A percentile compares a stretch with the other conserved stretches of the same genome.
Evolutionary conservation across 2,888 invertebrate genomes (phyloP).

Genomic region (Nycteola revayana): DNA sequence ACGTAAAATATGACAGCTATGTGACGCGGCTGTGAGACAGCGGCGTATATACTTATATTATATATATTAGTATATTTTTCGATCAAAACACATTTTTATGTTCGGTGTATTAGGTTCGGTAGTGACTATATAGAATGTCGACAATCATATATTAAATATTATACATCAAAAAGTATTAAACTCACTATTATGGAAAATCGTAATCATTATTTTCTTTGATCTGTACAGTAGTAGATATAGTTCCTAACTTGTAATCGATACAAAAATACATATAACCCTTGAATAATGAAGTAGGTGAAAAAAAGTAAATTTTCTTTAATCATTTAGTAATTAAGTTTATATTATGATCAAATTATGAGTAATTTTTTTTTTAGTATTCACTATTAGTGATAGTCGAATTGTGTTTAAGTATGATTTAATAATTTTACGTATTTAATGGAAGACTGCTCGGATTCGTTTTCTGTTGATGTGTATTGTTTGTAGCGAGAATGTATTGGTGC

Average conservation of each 20-base stretch:
- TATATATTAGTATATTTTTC: slow-evolving; percentile 23
- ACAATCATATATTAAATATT: slow-evolving; percentile 29
- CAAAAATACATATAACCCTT: slow-evolving; percentile 76
- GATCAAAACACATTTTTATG: slow-evolving; percentile 31
- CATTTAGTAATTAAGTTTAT: slow-evolving; percentile 49
- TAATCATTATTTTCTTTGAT: slow-evolving; percentile 60
- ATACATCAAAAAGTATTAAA: slow-evolving; percentile 45
- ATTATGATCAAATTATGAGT: slow-evolving; percentile 62
- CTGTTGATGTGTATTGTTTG: slow-evolving; percentile 41
- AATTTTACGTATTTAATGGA: slow-evolving; percentile 64
- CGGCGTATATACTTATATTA: slow-evolving; percentile 14
- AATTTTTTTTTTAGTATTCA: slow-evolving; percentile 51
- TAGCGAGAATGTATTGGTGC: slow-evolving; percentile 11
- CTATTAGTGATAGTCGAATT: slow-evolving; percentile 55
- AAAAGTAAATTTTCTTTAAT: slow-evolving; percentile 58
- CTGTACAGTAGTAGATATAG: slow-evolving; percentile 76
- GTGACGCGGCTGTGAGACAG: slow-evolving; percentile 60
- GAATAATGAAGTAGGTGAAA: slow-evolving; percentile 59
- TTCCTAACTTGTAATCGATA: slow-evolving; percentile 78
- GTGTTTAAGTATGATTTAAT: slow-evolving; percentile 48
- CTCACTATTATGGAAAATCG: slow-evolving; percentile 49
- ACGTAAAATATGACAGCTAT: slow-evolving; percentile 49
- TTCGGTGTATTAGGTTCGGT: slow-evolving; percentile 23
- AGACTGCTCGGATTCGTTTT: slow-evolving; percentile 74
- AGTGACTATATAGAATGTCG: slow-evolving; percentile 24